Base-by-base conservation (phyloP, 1,140 invertebrate genomes). In the Micrasema minimum region DNA sequence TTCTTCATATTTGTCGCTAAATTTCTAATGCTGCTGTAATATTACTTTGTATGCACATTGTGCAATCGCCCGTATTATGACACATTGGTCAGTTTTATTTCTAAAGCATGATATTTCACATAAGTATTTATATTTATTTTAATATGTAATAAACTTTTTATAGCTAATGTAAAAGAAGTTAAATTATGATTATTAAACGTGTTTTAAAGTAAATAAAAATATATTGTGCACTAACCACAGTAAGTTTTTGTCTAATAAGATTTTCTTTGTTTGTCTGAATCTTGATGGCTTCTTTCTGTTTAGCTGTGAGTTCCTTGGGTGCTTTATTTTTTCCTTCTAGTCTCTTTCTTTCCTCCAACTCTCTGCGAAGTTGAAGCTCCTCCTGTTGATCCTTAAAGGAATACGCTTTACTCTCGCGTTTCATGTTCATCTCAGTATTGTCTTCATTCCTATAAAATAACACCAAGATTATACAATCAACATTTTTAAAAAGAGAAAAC, bases 301-400 rank as follows among this genome's bases (percentile, higher is more conserved):
- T 98, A 11, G 93, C 90, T 0, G 93, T 93, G 31, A 81, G 79
- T 51, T 96, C 83, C 72, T 92, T 90, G 2, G 90, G 88, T 61
- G 90, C 85, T 73, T 91, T 92, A n/a, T 90, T 85, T 79, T 92
- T 93, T 2, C 94, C 94, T 78, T 96, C 93, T 76, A 90, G 90
- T 45, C 88, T 88, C 74, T 91, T 91, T 79, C 96, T 97, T 75
- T 96, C 95, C 75, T 97, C 97, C 9, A 98, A 83, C 85, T 99
- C 97, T 74, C 95, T 91, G 38, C 93, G 86, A 35, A 99, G 82
- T 77, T 97, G 93, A 65, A 98, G 81, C 80, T 99, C 97, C 79
- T 97, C 97, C 77, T 97, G 85, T 80, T 99, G 97, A 76, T 99
- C 97, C 79, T 97, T 96, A 80, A 96, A 98, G 14, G 95, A 97